Evolutionary conservation across 2,113 vertebrate species (phyloP).

Genomic region (Triplophysa siluroides): DNA sequence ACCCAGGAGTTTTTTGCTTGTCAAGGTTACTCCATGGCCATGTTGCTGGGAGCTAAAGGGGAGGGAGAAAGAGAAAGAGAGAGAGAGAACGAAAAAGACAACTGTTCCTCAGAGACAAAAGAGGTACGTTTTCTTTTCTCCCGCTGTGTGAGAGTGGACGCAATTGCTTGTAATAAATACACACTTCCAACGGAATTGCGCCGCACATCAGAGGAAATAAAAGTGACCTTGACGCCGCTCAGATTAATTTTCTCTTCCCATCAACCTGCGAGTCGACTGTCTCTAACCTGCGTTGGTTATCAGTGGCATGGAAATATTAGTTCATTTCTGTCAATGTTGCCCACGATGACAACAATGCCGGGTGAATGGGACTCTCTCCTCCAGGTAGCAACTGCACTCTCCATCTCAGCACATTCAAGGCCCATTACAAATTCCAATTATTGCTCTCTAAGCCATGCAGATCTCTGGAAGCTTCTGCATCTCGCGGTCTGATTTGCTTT

Average conservation of each 20-base stretch:
- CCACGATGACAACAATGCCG: constrained; percentile 46
- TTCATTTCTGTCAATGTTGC: constrained; percentile 38
- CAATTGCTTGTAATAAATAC: constrained; percentile 32
- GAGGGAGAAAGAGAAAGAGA: constrained; percentile 11
- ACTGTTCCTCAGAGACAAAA: constrained; percentile 21
- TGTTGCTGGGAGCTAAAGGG: constrained; percentile 45
- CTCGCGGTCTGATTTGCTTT: constrained; percentile 41
- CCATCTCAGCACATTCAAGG: constrained; percentile 34
- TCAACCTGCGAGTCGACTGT: constrained; percentile 25
- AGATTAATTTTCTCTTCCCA: constrained; percentile 3
- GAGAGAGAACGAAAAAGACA: constrained; percentile 2
- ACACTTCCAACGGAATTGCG: constrained; percentile 11
- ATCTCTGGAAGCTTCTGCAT: constrained; percentile 31
- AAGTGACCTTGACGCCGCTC: constrained; percentile 40
- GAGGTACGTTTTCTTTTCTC: constrained; percentile 15
- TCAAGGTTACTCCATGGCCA: constrained; percentile 47
- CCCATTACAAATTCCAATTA: constrained; percentile 45
- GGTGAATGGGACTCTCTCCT: constrained; percentile 40
- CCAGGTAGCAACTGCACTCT: constrained; percentile 15
- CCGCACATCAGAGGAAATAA: not conserved
- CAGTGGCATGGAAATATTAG: constrained; percentile 48
- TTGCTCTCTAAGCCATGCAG: constrained; percentile 41
- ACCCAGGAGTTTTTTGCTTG: constrained; percentile 30
- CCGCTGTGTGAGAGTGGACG: constrained; percentile 38
- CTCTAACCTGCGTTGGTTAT: constrained; percentile 36